Percentiles rank a stretch among this genome's conserved stretches.
These are phyloP conservation scores for Caenorhabditis sp. DNA, from an alignment of 2,888 invertebrate genomes.

Conservation along the genomic window DNA sequence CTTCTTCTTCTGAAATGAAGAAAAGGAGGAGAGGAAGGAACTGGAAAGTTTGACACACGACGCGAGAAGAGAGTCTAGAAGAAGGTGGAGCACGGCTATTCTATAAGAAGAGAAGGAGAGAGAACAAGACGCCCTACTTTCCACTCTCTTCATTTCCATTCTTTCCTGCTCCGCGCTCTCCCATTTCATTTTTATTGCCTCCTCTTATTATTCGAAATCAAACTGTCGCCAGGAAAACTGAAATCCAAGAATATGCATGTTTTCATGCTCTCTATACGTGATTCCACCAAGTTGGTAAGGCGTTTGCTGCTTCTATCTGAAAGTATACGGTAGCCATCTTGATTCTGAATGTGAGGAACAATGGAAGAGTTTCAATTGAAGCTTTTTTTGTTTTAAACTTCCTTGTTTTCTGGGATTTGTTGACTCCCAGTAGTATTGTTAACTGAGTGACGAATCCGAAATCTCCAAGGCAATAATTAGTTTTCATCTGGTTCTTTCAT, in stretches of 20 bases:
- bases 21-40: slow-evolving; percentile 15
- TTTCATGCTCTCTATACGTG: slow-evolving; percentile 60
- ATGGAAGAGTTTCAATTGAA: neutral
- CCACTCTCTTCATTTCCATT: slow-evolving; percentile 19
- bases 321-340: neutral
- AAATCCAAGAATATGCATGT: slow-evolving; percentile 62
- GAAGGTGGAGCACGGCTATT: slow-evolving; percentile 22
- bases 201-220: slow-evolving; percentile 42
- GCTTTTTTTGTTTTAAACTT: neutral
- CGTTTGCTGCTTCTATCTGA: neutral
- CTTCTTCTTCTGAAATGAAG: slow-evolving; percentile 12
- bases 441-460: slow-evolving; percentile 26
- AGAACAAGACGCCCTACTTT: slow-evolving; percentile 17
- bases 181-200: neutral
- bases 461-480: slow-evolving; percentile 27
- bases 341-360: neutral
- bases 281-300: slow-evolving; percentile 57
- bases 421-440: no score
- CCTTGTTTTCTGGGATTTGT: neutral
- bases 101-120: slow-evolving; percentile 26
- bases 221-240: slow-evolving; percentile 55
- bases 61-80: slow-evolving; percentile 42
- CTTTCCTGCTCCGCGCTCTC: slow-evolving; percentile 14
- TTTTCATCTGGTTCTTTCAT: slow-evolving; percentile 31
- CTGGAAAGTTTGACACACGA: slow-evolving; percentile 49